phyloP scores from a whole-genome alignment of 2,797 vertebrate genomes.

The Nannoperca obscura region DNA sequence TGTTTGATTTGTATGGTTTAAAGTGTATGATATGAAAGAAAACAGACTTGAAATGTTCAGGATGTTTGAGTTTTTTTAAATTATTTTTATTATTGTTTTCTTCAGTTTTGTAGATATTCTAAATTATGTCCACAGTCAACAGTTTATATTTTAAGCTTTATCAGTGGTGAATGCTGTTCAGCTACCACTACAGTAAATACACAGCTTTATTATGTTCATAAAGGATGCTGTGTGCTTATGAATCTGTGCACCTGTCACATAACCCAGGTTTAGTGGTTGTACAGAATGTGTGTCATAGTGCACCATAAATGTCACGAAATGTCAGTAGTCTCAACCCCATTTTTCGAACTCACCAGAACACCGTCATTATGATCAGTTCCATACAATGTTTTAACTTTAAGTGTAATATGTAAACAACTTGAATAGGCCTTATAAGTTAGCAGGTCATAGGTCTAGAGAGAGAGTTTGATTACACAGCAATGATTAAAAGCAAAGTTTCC shows the following conservation, averaged over 20 bases:
- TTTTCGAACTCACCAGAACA: not conserved
- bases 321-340: not conserved
- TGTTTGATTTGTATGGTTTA: not conserved
- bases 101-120: not conserved
- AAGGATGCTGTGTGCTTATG: conserved; percentile 7
- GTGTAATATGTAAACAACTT: not conserved
- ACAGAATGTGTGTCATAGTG: not conserved
- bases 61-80: not conserved
- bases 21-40: not conserved
- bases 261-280: conserved; percentile 4
- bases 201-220: conserved; percentile 1
- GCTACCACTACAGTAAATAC: no score
- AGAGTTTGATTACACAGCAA: conserved; percentile 25
- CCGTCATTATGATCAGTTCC: not conserved
- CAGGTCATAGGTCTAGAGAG: not conserved
- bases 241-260: conserved; percentile 17
- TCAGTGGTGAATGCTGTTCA: not conserved
- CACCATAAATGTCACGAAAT: conserved; percentile 22
- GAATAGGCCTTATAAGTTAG: not conserved
- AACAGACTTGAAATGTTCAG: not conserved
- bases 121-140: not conserved
- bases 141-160: not conserved
- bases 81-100: not conserved
- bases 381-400: not conserved
- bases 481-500: conserved; percentile 13